Base-by-base conservation (phyloP, 2,888 invertebrate genomes). In the Netelia inedita region DNA sequence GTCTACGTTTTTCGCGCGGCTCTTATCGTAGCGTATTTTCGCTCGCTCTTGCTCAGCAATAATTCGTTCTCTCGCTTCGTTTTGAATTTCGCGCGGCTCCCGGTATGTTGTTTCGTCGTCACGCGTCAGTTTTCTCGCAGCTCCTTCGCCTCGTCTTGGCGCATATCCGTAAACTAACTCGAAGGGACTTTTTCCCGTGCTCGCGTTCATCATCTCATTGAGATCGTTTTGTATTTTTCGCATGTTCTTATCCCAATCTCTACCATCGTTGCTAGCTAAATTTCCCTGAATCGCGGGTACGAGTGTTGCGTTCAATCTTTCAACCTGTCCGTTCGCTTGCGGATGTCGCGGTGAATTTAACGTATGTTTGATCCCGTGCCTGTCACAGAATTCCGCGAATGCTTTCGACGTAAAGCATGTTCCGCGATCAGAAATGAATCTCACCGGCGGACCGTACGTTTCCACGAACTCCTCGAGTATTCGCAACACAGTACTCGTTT, bases 341-440 rank as follows among this genome's bases (percentile, higher is more conserved):
- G n/a, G n/a, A n/a, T n/a, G n/a, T n/a, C n/a, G n/a, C n/a, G n/a
- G n/a, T n/a, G n/a, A n/a, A n/a, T n/a, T 88, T 11, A 87, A 53
- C 0, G 76, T 79, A 53, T 85, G 84, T 57, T 71, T 41, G n/a
- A 85, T 72, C 9, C 86, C 85, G 11, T 74, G 59, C 9, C 9
- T 11, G 14, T 28, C 59, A 16, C 80, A 80, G 11, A 80, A 80
- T 9, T 65, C 6, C 0, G 35, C 80, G 55, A 73, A 80, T 16
- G 16, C 21, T 14, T 21, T 11, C 10, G 83, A 46, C 2, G 85
- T 86, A 43, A 86, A 87, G 19, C 82, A 72, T 11, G 78, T 85
- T 11, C 85, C 80, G 11, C 88, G 72, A 69, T 89, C 89, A 19
- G 74, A 76, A 3, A 88, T 76, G 8, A 88, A 81, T 57, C 66